Evolutionary conservation across 2,888 invertebrate species (phyloP).

Genomic region (Podotricha telesiphe): DNA sequence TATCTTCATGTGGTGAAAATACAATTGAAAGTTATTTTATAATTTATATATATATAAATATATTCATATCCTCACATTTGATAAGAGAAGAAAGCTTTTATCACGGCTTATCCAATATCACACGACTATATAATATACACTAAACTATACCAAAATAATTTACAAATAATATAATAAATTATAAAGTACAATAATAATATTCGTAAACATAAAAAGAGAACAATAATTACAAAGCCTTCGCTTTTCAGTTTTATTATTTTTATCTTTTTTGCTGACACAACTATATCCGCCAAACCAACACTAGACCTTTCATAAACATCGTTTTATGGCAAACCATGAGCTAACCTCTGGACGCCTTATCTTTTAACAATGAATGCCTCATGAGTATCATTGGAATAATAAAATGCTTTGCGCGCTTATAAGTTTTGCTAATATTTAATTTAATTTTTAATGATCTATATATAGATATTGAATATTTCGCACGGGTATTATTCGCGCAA

Average conservation of each 20-base stretch:
- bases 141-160: neutral
- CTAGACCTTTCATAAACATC: conserved; percentile 35
- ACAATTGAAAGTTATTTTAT: too few relatives aligned
- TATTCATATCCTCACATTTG: too few relatives aligned
- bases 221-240: neutral
- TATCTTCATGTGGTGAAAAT: too few relatives aligned
- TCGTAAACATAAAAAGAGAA: neutral
- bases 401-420: conserved; percentile 2
- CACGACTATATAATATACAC: neutral
- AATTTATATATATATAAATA: too few relatives aligned
- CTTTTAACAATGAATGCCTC: conserved; percentile 29
- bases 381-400: conserved; percentile 28
- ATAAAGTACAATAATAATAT: neutral
- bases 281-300: conserved; percentile 29
- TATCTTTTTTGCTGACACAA: conserved; percentile 34
- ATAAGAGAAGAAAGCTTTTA: too few relatives aligned
- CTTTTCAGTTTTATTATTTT: conserved; percentile 23
- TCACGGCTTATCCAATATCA: too few relatives aligned
- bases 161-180: neutral
- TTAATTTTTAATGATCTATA: neutral
- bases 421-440: neutral
- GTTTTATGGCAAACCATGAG: conserved; percentile 36
- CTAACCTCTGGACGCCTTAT: conserved; percentile 32
- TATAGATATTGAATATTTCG: too few relatives aligned
- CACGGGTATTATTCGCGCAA: too few relatives aligned